Conservation (phyloP, 2,888 invertebrate genomes). For the Abrostola triplasia region DNA sequence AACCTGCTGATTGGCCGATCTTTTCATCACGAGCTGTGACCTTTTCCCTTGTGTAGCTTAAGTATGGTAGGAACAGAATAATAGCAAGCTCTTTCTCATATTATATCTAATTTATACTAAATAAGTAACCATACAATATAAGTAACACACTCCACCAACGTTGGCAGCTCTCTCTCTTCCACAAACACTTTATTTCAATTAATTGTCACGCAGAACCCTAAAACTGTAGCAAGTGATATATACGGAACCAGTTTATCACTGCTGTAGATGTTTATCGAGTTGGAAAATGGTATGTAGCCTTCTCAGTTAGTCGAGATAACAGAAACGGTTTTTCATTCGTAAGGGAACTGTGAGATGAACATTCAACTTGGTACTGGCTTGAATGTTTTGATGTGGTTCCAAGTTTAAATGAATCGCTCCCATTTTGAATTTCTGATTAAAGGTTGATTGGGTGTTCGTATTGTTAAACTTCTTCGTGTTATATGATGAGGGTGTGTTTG, state of each 20-base stretch:
- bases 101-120: no score
- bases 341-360: constrained; percentile 43
- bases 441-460: not conserved
- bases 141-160: no score
- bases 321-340: constrained; percentile 28
- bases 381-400: constrained; percentile 3
- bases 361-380: constrained; percentile 15
- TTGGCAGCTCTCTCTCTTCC: not conserved
- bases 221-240: constrained; percentile 11
- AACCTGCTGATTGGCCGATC: no score
- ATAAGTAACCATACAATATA: no score
- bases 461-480: not conserved
- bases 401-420: not conserved
- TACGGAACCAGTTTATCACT: constrained; percentile 58
- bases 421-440: not conserved
- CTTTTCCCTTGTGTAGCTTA: no score
- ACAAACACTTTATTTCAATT: constrained; percentile 6
- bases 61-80: no score
- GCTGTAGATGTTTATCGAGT: constrained; percentile 60
- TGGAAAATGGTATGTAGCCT: constrained; percentile 63
- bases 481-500: no score
- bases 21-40: no score
- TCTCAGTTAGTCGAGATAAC: constrained; percentile 42
- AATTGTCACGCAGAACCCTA: not conserved
- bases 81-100: no score